These are phyloP conservation scores for Hylyphantes graminicola DNA, from an alignment of 1,140 invertebrate species.

Conservation along the genomic window DNA sequence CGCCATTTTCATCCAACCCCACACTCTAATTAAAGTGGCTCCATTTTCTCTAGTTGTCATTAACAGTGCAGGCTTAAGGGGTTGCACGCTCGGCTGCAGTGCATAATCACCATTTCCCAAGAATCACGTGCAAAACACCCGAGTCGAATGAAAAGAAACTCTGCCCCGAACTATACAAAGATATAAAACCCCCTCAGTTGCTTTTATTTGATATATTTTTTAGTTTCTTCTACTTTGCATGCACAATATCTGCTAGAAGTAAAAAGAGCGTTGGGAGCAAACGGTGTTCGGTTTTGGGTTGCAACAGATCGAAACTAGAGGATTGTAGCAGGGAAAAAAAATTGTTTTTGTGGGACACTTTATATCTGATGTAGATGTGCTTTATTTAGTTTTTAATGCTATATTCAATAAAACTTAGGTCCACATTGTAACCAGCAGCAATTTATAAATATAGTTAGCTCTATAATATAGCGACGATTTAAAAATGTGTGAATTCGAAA, in stretches of 20 bases:
- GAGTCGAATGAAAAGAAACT: conserved; percentile 41
- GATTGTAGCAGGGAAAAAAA: background rate
- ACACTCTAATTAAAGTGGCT: conserved; percentile 43
- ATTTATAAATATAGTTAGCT: too few species aligned
- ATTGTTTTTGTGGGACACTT: too few species aligned
- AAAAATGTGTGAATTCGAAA: too few species aligned
- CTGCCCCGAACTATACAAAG: conserved; percentile 7
- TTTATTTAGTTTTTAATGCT: too few species aligned
- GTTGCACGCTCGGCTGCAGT: conserved; percentile 38
- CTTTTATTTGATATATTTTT: background rate
- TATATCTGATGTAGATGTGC: too few species aligned
- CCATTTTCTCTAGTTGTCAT: conserved; percentile 47
- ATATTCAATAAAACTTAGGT: too few species aligned
- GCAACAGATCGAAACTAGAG: conserved; percentile 10
- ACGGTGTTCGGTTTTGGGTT: conserved; percentile 27
- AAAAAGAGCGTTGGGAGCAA: conserved; percentile 12
- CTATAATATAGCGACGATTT: too few species aligned
- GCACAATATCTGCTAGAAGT: conserved; percentile 1
- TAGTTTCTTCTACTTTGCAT: conserved; percentile 36
- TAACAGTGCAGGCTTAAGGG: conserved; percentile 12
- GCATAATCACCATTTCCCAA: conserved; percentile 42
- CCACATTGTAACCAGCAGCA: too few species aligned
- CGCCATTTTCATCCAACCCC: background rate
- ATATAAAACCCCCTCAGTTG: background rate
- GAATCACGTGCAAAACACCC: conserved; percentile 37